Evolutionary conservation across 2,888 invertebrate genomes (phyloP).

Genomic region (Drosophila incognita): DNA sequence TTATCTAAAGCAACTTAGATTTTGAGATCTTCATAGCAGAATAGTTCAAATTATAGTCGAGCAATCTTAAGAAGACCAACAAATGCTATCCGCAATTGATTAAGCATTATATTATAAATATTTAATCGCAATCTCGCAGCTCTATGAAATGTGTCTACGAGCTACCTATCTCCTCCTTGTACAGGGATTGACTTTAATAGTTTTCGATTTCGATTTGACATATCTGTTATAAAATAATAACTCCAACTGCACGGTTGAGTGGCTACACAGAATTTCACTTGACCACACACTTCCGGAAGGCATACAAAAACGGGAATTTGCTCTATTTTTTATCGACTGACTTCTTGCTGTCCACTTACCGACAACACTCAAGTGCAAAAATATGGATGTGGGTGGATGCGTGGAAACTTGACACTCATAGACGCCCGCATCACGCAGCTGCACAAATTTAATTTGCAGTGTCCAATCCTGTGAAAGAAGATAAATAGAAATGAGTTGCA

Average conservation of each 20-base stretch:
- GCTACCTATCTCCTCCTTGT: neutral
- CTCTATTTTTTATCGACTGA: neutral
- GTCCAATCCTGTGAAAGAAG: slow-evolving; percentile 91
- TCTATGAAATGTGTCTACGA: neutral
- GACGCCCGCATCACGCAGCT: slow-evolving; percentile 92
- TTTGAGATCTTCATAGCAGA: neutral
- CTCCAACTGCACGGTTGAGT: slow-evolving; percentile 5
- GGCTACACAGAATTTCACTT: neutral
- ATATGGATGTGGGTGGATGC: slow-evolving; percentile 95
- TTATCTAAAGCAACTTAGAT: neutral
- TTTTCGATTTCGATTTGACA: neutral
- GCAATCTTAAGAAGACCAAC: no score
- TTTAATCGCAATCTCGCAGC: no score
- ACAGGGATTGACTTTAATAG: neutral
- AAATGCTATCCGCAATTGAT: no score
- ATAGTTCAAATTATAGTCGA: no score
- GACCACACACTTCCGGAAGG: neutral
- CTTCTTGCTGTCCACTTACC: slow-evolving; percentile 87
- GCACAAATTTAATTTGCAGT: slow-evolving; percentile 94
- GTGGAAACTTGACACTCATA: slow-evolving; percentile 97
- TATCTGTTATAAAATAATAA: no score
- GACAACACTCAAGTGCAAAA: slow-evolving; percentile 93
- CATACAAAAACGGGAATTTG: neutral
- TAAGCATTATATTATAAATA: no score
- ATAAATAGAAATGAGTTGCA: neutral